These are phyloP conservation scores for Chrysaora quinquecirrha DNA, from an alignment of 30 jellyfish, hydroid and myxozoan genomes.

Conservation along the genomic window DNA sequence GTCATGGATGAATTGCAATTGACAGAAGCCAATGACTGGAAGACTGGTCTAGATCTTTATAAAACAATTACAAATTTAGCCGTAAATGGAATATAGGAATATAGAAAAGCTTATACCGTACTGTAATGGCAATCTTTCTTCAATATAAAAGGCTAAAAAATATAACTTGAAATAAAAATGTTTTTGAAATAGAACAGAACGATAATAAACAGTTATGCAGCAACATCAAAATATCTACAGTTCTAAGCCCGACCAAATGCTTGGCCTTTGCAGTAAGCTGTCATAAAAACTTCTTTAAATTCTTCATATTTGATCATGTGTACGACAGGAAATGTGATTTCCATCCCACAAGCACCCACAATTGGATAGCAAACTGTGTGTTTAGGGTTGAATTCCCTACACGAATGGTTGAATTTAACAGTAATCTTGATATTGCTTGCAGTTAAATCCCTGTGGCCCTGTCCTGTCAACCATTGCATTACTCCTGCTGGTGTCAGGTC, in stretches of 20 bases:
- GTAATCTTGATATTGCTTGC: not conserved
- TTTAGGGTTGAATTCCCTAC: conserved; percentile 8
- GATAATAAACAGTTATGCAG: conserved; percentile 1
- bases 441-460: conserved; percentile 15
- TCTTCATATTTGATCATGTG: conserved; percentile 21
- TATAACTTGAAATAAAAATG: conserved; percentile 9
- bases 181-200: conserved; percentile 10
- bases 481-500: conserved; percentile 11
- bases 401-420: conserved; percentile 20
- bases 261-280: conserved; percentile 27
- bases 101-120: conserved; percentile 2
- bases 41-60: conserved; percentile 1
- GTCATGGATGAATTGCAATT: not conserved
- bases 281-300: conserved; percentile 13
- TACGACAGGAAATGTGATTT: conserved; percentile 18
- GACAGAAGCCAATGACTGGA: conserved; percentile 4
- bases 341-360: conserved; percentile 32
- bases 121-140: conserved; percentile 7
- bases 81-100: conserved; percentile 1
- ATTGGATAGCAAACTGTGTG: conserved; percentile 45
- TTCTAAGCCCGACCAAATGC: conserved; percentile 31
- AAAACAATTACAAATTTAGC: not conserved
- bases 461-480: conserved; percentile 22
- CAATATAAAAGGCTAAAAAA: conserved; percentile 4
- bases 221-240: conserved; percentile 13